Conservation (phyloP, 2,888 invertebrate genomes). For the Carcina quercana region DNA sequence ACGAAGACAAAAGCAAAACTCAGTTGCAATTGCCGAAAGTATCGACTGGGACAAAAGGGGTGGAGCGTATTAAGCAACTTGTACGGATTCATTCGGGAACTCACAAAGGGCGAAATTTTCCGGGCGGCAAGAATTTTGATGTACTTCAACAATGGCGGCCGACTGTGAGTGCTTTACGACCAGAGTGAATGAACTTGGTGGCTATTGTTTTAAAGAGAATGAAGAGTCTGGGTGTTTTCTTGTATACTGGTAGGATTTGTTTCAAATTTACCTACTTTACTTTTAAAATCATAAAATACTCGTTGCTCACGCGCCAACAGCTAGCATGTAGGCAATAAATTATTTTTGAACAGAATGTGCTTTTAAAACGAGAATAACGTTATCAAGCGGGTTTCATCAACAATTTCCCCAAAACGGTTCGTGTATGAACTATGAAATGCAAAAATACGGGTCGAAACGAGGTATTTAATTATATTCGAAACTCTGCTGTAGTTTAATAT, state of each 20-base stretch:
- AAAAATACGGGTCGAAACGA: no score
- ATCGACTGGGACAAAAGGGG: slow-evolving; percentile 52
- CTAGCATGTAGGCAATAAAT: no score
- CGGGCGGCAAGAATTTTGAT: slow-evolving; percentile 54
- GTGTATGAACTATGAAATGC: slow-evolving; percentile 32
- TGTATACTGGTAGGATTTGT: no score
- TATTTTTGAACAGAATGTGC: no score
- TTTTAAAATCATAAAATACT: no score
- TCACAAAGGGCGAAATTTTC: slow-evolving; percentile 53
- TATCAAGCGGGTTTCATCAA: slow-evolving; percentile 46
- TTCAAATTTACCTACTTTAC: no score
- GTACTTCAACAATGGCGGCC: slow-evolving; percentile 40
- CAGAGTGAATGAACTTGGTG: slow-evolving; percentile 34
- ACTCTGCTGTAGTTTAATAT: no score
- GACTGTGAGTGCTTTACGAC: slow-evolving; percentile 47
- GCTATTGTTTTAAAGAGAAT: slow-evolving; percentile 40
- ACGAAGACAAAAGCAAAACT: no score
- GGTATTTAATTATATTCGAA: no score
- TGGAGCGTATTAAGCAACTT: slow-evolving; percentile 60
- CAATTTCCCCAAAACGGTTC: slow-evolving; percentile 37
- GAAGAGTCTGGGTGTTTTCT: slow-evolving; percentile 17
- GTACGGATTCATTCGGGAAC: slow-evolving; percentile 47
- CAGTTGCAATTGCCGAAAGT: slow-evolving; percentile 49
- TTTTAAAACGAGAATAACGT: no score
- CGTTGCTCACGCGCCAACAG: no score